These are phyloP conservation scores for Oreonectes daqikongensis DNA, from an alignment of 2,797 vertebrate species.

Conservation along the genomic window DNA sequence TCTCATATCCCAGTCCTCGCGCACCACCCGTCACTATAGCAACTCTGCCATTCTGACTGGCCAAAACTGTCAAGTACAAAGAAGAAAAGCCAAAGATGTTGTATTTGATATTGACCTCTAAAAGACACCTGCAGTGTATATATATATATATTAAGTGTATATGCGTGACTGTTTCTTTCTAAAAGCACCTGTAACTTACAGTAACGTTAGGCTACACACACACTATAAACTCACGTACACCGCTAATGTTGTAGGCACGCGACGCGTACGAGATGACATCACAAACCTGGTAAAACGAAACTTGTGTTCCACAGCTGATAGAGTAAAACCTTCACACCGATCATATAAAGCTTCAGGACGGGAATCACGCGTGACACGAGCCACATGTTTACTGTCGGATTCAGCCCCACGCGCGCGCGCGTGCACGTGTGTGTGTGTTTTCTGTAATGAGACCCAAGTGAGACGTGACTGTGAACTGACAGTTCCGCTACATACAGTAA, in stretches of 20 bases:
- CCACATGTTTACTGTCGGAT: slow-evolving; percentile 56
- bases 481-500: background rate
- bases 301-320: slow-evolving; percentile 73
- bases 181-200: too few species aligned
- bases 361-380: slow-evolving; percentile 64
- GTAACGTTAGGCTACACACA: too few species aligned
- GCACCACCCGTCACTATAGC: slow-evolving; percentile 89
- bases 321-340: slow-evolving; percentile 73
- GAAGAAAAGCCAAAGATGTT: too few species aligned
- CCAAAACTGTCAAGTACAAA: slow-evolving; percentile 74
- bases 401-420: background rate
- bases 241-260: background rate
- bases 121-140: too few species aligned
- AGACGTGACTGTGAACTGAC: background rate
- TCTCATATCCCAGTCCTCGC: slow-evolving; percentile 85
- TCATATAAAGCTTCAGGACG: slow-evolving; percentile 71
- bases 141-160: too few species aligned
- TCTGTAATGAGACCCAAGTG: background rate
- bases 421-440: background rate
- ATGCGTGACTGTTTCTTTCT: too few species aligned
- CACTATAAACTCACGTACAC: too few species aligned
- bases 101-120: background rate
- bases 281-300: slow-evolving; percentile 75
- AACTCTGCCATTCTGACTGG: slow-evolving; percentile 84
- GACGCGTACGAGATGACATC: background rate